phyloP scores from a whole-genome alignment of 2,797 vertebrate species.

The Enteromius mattozi region DNA sequence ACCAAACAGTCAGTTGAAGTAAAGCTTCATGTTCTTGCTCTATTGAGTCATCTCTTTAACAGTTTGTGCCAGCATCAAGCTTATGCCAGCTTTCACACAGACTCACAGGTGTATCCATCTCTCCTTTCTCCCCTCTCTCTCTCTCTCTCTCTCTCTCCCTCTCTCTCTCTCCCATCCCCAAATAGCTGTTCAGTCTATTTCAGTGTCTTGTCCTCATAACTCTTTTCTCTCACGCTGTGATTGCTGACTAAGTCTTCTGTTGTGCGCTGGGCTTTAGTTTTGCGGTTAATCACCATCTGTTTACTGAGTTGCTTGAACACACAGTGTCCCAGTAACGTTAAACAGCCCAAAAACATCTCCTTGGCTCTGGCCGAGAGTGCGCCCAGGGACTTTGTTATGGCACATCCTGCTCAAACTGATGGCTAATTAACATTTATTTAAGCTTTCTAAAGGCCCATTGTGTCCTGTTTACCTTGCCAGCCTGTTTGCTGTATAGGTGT shows the following conservation, averaged over 20 bases:
- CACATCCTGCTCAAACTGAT: slow-evolving; percentile 55
- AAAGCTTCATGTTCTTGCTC: slow-evolving; percentile 14
- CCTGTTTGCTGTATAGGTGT: slow-evolving; percentile 44
- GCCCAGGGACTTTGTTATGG: slow-evolving; percentile 40
- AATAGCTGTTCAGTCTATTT: slow-evolving; percentile 31
- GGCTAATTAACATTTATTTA: slow-evolving; percentile 69
- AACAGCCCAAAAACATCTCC: slow-evolving; percentile 50
- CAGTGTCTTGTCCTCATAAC: slow-evolving; percentile 30
- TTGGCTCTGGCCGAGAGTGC: slow-evolving; percentile 36
- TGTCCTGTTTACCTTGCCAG: slow-evolving; percentile 53
- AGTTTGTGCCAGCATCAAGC: slow-evolving; percentile 20
- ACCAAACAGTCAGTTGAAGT: slow-evolving; percentile 6
- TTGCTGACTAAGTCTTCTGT: slow-evolving; percentile 48
- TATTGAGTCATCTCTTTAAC: slow-evolving; percentile 29
- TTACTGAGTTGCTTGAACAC: slow-evolving; percentile 57
- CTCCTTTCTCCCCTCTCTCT: background rate
- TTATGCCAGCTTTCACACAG: slow-evolving; percentile 33
- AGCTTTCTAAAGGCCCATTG: slow-evolving; percentile 57
- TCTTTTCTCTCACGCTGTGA: slow-evolving; percentile 31
- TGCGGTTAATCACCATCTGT: slow-evolving; percentile 58
- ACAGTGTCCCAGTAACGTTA: slow-evolving; percentile 52
- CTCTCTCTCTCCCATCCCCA: background rate
- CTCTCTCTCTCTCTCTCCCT: background rate
- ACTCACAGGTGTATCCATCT: slow-evolving; percentile 33
- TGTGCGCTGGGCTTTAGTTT: slow-evolving; percentile 54